A percentile compares a stretch with the other conserved stretches of the same genome.
These are phyloP conservation scores for Strigamia maritima DNA, from an alignment of 2,888 invertebrate genomes.

Conservation along the genomic window DNA sequence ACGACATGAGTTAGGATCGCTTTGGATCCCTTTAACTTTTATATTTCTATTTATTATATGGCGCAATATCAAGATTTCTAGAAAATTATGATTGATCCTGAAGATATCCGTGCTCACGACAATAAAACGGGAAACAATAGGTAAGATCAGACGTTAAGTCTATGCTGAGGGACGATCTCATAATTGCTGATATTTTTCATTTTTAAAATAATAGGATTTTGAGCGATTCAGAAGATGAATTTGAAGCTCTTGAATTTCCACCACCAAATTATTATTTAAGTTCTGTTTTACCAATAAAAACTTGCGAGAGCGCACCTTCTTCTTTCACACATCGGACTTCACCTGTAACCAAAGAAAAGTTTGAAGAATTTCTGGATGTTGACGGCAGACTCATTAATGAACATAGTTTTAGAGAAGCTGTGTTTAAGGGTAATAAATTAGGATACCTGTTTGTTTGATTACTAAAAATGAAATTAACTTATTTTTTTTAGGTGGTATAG, in stretches of 20 bases:
- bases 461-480: not conserved
- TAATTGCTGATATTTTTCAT: not conserved
- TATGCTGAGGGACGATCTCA: no score
- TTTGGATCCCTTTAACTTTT: no score
- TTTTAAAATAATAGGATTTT: not conserved
- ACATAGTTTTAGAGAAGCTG: not conserved
- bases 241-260: constrained; percentile 27
- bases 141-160: not conserved
- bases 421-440: constrained; percentile 26
- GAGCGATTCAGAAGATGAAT: not conserved
- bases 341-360: constrained; percentile 1
- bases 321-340: not conserved
- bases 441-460: not conserved
- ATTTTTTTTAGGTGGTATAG: constrained; percentile 8
- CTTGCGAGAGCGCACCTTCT: not conserved
- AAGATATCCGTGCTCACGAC: not conserved
- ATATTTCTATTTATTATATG: no score
- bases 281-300: not conserved
- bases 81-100: not conserved
- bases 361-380: constrained; percentile 3
- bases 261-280: constrained; percentile 1
- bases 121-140: not conserved
- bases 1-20: no score
- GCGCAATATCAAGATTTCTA: not conserved
- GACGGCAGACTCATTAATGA: constrained; percentile 12